Percentiles rank a stretch among this genome's conserved stretches.
Evolutionary conservation across 2,113 vertebrate genomes (phyloP).

Genomic region (Anolis carolinensis): DNA sequence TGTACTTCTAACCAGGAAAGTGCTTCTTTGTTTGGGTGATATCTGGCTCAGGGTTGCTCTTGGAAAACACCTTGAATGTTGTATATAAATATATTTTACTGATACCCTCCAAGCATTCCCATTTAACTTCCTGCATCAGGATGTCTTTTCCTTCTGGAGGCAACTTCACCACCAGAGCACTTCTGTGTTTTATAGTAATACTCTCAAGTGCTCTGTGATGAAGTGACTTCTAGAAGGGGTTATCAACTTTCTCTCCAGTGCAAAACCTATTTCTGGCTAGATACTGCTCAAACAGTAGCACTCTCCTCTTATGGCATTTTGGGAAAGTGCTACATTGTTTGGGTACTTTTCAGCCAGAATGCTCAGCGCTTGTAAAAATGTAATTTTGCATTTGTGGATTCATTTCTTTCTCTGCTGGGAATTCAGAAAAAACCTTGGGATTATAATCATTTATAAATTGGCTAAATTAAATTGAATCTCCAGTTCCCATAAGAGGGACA

Average conservation of each 20-base stretch:
- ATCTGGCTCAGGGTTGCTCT: neutral
- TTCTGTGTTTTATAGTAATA: neutral
- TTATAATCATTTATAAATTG: too few relatives aligned
- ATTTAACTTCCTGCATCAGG: too few relatives aligned
- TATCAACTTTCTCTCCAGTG: neutral
- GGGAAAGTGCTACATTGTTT: conserved; percentile 41
- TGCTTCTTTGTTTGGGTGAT: conserved; percentile 41
- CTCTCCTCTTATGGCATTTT: neutral
- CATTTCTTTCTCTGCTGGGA: too few relatives aligned
- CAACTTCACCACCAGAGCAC: conserved; percentile 19
- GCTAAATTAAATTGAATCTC: too few relatives aligned
- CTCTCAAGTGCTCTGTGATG: conserved; percentile 37
- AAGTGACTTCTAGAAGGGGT: conserved; percentile 7
- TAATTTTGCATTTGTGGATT: too few relatives aligned
- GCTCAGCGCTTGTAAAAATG: neutral
- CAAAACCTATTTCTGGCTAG: neutral
- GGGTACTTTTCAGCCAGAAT: conserved; percentile 19
- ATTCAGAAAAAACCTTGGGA: too few relatives aligned
- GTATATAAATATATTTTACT: too few relatives aligned
- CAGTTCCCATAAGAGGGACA: too few relatives aligned
- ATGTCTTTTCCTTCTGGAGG: neutral
- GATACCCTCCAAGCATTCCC: too few relatives aligned
- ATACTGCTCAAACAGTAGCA: conserved; percentile 19
- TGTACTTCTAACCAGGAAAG: neutral
- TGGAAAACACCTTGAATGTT: neutral